These are phyloP conservation scores for Aelia acuminata DNA, from an alignment of 2,888 invertebrate species.

Conservation along the genomic window DNA sequence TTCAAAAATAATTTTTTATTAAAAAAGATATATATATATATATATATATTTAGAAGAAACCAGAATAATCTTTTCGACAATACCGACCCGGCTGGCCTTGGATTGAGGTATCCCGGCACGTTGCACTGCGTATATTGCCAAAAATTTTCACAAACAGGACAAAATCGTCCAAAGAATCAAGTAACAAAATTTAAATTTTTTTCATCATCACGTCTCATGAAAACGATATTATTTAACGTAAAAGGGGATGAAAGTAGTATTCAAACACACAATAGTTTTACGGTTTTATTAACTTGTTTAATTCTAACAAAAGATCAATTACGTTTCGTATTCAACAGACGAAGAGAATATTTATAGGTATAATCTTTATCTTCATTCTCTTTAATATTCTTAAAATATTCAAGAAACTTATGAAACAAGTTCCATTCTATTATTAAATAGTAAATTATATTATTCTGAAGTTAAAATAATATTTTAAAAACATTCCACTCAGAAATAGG, in stretches of 20 bases:
- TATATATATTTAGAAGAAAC: neutral
- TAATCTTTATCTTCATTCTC: too few species aligned
- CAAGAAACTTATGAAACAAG: too few species aligned
- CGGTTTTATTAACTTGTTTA: too few species aligned
- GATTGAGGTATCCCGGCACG: constrained; percentile 4
- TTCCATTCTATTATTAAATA: too few species aligned
- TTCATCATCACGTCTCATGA: neutral
- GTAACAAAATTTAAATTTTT: neutral
- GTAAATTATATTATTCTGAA: too few species aligned
- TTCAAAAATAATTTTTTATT: neutral
- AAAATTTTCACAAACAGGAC: neutral
- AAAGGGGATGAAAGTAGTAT: neutral
- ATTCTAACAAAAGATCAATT: too few species aligned
- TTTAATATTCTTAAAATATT: too few species aligned
- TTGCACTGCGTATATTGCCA: constrained; percentile 25
- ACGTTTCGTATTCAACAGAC: too few species aligned
- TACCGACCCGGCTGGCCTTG: constrained; percentile 35
- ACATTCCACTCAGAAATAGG: too few species aligned
- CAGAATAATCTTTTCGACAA: constrained; percentile 19
- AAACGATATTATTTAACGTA: neutral
- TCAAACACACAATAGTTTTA: too few species aligned
- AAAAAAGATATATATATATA: neutral
- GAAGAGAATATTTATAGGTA: too few species aligned
- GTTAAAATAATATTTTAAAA: too few species aligned
- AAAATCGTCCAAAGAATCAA: neutral